Conservation (phyloP, 2,113 vertebrate genomes). For the Tragelaphus buxtoni region DNA sequence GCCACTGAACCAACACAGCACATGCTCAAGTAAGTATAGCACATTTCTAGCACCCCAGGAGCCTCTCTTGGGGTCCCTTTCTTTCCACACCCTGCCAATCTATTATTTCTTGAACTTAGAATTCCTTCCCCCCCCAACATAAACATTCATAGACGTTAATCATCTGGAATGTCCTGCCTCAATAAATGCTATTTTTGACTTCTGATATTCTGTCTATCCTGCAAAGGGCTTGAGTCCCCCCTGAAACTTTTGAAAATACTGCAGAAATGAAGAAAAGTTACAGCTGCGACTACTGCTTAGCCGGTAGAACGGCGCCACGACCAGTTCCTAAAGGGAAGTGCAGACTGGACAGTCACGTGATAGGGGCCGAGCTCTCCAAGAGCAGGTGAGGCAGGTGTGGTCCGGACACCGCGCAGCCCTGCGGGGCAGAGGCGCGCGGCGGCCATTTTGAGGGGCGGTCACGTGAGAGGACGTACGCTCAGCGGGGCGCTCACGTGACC, state of each 20-base stretch:
- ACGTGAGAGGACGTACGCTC: constrained; percentile 50
- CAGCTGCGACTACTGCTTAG: constrained; percentile 9
- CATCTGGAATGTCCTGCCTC: background rate
- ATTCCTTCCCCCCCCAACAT: background rate
- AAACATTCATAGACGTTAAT: background rate
- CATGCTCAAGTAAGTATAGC: background rate
- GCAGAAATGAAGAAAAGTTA: background rate
- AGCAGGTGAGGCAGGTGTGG: rapidly evolving
- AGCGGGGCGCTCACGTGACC: too few relatives aligned
- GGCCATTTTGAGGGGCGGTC: constrained; percentile 69
- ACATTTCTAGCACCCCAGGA: background rate
- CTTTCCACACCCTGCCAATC: background rate
- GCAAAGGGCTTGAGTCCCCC: background rate
- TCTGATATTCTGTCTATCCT: constrained; percentile 75
- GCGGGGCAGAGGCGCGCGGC: background rate
- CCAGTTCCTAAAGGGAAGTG: rapidly evolving
- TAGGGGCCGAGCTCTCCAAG: rapidly evolving
- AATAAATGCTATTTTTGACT: background rate
- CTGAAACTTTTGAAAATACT: background rate
- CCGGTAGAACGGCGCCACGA: background rate
- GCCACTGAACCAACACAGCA: background rate
- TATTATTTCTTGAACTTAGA: background rate
- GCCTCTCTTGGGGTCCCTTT: background rate
- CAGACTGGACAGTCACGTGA: background rate
- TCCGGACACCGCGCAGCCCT: background rate